A percentile compares a stretch with the other conserved stretches of the same genome.
phyloP scores from a whole-genome alignment of 1,140 invertebrate species.

The Orchesella cincta region DNA sequence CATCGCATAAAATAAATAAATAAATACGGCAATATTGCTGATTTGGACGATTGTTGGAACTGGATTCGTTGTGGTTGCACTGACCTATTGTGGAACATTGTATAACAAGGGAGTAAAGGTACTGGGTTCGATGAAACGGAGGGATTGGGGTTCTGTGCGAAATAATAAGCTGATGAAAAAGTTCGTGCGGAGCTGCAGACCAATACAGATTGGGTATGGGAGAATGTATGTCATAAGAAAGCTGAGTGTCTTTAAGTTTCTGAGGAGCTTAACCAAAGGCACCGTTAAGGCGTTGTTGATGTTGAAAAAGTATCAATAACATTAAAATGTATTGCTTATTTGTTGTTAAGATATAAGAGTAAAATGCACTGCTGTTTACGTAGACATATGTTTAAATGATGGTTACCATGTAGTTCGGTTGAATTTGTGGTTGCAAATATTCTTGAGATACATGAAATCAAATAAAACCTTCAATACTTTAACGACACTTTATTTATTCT shows the following conservation, averaged over 20 bases:
- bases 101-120: neutral
- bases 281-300: neutral
- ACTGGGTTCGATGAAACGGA: neutral
- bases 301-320: no score
- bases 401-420: no score
- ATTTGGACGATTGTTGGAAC: neutral
- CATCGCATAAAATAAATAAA: neutral
- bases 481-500: no score
- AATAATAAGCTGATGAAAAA: constrained; percentile 7
- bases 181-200: neutral
- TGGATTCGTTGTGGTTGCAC: neutral
- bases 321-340: no score
- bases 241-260: neutral
- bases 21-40: neutral
- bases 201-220: neutral
- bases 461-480: no score
- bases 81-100: neutral
- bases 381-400: no score
- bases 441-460: no score
- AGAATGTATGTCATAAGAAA: constrained; percentile 4
- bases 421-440: no score
- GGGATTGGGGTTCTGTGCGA: neutral
- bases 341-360: no score
- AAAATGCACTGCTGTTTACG: no score
- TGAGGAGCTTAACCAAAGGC: neutral